Base-by-base conservation (phyloP, 2,797 vertebrate species). In the Moxostoma hubbsi region DNA sequence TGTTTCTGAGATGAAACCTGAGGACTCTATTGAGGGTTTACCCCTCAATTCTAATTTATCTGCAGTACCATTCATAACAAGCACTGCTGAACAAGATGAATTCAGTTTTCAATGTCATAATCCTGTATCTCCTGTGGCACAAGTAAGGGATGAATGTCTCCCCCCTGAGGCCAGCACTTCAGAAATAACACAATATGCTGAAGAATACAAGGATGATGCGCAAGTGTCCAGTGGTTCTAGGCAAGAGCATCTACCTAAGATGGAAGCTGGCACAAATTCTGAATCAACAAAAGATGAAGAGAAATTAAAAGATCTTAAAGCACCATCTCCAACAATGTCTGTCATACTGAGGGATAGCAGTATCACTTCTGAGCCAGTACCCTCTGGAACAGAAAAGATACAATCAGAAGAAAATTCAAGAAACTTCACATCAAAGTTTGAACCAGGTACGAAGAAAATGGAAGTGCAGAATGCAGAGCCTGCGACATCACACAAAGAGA, bases 401-500 rank as follows among this genome's bases (percentile, higher is more conserved):
- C 61, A 5, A 13, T 24, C 46, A 59, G 51, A 51, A 47, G 69
- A 78, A 15, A 13, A 11, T 53, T 6, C 24, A 64, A 62, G 78
- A 89, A 46, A 15, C 62, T 13, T n/a, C 0, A 81, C 47, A 83
- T 62, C 68, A 79, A 46, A 79, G 24, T 50, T 51, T 50, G 16
- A 63, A 36, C 43, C 13, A 64, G 24, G 57, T 70, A 54, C 47
- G 18, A 24, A 47, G 1, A 43, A 62, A 45, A 8, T 10, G n/a
- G 79, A 74, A 74, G 13, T 57, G 82, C 61, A 58, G 24, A 59
- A 66, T 78, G 82, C 88, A 45, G 82, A 84, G 86, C 80, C 59
- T 5, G 16, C 13, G 73, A 65, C 59, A 2, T 65, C 83, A 9
- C 85, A 86, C 13, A 85, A 87, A 11, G 85, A 89, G 11, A 18